Evolutionary conservation across 2,113 vertebrate species (phyloP).

Genomic region (Melanerpes aurifrons): DNA sequence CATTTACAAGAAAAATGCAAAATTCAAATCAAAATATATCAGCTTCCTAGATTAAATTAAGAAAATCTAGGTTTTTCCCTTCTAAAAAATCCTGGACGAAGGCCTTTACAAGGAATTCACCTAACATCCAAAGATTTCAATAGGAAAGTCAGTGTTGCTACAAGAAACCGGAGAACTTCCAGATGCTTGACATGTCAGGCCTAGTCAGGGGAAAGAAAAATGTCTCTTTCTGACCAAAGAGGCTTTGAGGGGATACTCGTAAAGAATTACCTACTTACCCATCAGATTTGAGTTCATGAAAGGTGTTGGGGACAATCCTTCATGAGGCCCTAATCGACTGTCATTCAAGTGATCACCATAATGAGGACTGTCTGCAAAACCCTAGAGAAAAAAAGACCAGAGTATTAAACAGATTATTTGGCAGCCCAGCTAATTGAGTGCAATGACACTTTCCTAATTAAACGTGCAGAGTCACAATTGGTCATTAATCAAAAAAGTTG

Average conservation of each 20-base stretch:
- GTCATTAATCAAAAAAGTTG: slow-evolving; percentile 75
- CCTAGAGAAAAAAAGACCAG: slow-evolving; percentile 89
- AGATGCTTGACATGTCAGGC: slow-evolving; percentile 72
- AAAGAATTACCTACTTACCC: slow-evolving; percentile 94
- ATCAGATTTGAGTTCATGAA: slow-evolving; percentile 98
- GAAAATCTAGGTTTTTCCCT: background rate
- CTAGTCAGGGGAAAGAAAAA: slow-evolving; percentile 66
- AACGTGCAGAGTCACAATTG: slow-evolving; percentile 75
- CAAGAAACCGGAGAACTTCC: slow-evolving; percentile 63
- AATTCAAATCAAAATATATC: background rate
- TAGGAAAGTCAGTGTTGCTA: slow-evolving; percentile 21
- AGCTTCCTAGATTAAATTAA: background rate
- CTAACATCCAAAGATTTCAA: slow-evolving; percentile 21
- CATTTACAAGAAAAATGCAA: background rate
- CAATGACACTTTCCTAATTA: slow-evolving; percentile 85
- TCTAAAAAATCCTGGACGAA: background rate
- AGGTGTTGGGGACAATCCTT: slow-evolving; percentile 98
- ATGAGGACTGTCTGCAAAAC: slow-evolving; percentile 97
- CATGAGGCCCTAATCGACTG: slow-evolving; percentile 97
- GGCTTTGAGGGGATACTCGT: slow-evolving; percentile 74
- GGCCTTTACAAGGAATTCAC: slow-evolving; percentile 67
- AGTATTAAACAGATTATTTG: slow-evolving; percentile 91
- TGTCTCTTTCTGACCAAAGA: slow-evolving; percentile 74
- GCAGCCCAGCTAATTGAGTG: slow-evolving; percentile 84
- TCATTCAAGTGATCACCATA: slow-evolving; percentile 98